phyloP scores from a whole-genome alignment of 2,888 invertebrate species.

The Parasteatoda lunata region DNA sequence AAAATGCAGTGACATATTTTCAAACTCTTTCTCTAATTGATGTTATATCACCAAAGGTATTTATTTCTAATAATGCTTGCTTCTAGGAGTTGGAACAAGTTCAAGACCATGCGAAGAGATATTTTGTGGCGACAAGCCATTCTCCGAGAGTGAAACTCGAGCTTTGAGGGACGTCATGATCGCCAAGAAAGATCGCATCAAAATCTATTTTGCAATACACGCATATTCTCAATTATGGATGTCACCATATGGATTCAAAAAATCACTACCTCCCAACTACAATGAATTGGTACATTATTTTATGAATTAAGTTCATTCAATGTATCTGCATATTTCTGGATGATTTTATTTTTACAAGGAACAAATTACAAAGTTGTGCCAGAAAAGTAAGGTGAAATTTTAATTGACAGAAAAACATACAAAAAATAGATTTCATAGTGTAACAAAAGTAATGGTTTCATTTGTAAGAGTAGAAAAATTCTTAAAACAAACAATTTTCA shows the following conservation, averaged over 20 bases:
- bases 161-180: constrained; percentile 68
- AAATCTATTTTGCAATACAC: constrained; percentile 69
- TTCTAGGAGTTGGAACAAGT: constrained; percentile 67
- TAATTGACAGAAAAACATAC: not conserved
- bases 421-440: not conserved
- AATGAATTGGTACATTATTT: constrained; percentile 43
- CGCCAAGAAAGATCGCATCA: constrained; percentile 47
- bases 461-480: too few relatives aligned
- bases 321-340: not conserved
- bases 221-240: constrained; percentile 70
- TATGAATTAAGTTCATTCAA: not conserved
- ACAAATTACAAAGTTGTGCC: not conserved
- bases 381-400: not conserved
- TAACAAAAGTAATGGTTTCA: not conserved
- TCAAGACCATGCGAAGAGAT: constrained; percentile 69
- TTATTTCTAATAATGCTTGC: too few relatives aligned
- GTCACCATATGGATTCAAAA: constrained; percentile 68
- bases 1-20: too few relatives aligned
- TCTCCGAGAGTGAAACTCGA: constrained; percentile 70
- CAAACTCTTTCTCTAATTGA: too few relatives aligned
- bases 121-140: constrained; percentile 69
- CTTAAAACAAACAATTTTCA: too few relatives aligned
- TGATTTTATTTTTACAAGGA: not conserved
- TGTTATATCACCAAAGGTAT: too few relatives aligned
- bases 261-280: constrained; percentile 48